phyloP scores from a whole-genome alignment of 1,140 invertebrate genomes.

The Epicauta chinensis region DNA sequence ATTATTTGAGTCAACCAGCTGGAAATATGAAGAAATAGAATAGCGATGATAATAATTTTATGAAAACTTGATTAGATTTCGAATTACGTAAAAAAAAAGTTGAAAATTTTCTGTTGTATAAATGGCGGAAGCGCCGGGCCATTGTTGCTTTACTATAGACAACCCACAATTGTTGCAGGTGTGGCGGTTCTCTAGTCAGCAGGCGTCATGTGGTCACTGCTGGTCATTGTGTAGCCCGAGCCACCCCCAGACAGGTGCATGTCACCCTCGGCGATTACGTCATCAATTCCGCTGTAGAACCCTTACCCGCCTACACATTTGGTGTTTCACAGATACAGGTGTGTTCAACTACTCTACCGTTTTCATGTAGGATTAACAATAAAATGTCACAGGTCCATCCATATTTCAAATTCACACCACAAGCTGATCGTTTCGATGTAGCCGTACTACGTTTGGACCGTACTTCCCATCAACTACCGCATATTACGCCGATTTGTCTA shows the following conservation, averaged over 20 bases:
- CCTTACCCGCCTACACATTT: slow-evolving; percentile 83
- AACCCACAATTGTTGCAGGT: slow-evolving; percentile 55
- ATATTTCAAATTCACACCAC: slow-evolving; percentile 92
- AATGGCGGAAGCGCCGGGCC: too few relatives aligned
- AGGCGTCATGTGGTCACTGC: slow-evolving; percentile 91
- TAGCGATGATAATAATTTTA: too few relatives aligned
- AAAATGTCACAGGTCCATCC: slow-evolving; percentile 71
- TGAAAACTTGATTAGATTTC: too few relatives aligned
- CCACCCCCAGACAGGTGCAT: slow-evolving; percentile 80
- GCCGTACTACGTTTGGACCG: slow-evolving; percentile 83
- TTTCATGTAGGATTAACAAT: too few relatives aligned
- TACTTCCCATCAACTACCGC: slow-evolving; percentile 83
- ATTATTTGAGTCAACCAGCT: too few relatives aligned
- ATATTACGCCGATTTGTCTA: slow-evolving; percentile 89
- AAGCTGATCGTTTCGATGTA: slow-evolving; percentile 84
- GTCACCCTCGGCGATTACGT: slow-evolving; percentile 91
- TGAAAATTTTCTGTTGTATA: too few relatives aligned
- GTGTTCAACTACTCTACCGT: neutral
- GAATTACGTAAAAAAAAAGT: too few relatives aligned
- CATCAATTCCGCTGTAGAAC: slow-evolving; percentile 86
- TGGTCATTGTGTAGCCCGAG: slow-evolving; percentile 91
- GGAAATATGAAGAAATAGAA: too few relatives aligned
- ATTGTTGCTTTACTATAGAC: neutral
- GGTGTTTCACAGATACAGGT: slow-evolving; percentile 73
- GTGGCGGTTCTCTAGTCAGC: slow-evolving; percentile 90